phyloP scores from a whole-genome alignment of 2,888 invertebrate species.

The Scrobipalpa atriplicella region DNA sequence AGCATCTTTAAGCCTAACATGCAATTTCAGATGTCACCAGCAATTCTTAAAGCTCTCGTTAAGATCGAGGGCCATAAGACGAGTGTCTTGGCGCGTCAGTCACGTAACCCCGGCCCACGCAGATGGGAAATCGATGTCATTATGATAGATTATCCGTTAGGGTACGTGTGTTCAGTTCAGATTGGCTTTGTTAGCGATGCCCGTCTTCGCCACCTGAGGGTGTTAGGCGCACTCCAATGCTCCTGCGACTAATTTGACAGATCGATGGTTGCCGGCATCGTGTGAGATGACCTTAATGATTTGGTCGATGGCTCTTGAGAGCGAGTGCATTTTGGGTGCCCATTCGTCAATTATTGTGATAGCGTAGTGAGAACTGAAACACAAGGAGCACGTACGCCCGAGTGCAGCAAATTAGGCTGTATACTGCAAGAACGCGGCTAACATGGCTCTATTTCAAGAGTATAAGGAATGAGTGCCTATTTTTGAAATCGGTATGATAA shows the following conservation, averaged over 20 bases:
- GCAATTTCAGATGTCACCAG: slow-evolving; percentile 20
- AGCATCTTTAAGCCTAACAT: slow-evolving; percentile 7
- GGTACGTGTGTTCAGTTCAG: slow-evolving; percentile 66
- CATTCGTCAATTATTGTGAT: slow-evolving; percentile 21
- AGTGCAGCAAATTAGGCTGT: background rate
- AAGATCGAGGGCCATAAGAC: slow-evolving; percentile 48
- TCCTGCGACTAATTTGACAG: slow-evolving; percentile 76
- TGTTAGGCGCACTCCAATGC: slow-evolving; percentile 51
- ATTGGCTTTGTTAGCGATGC: slow-evolving; percentile 78
- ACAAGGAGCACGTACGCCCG: background rate
- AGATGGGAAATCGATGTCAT: slow-evolving; percentile 79
- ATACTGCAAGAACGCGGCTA: background rate
- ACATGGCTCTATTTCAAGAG: background rate
- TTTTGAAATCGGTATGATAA: too few species aligned
- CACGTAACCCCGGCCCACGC: slow-evolving; percentile 53
- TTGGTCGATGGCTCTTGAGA: slow-evolving; percentile 23
- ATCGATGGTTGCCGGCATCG: slow-evolving; percentile 65
- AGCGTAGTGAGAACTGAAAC: background rate
- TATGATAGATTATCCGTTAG: slow-evolving; percentile 79
- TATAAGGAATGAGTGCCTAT: too few species aligned
- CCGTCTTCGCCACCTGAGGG: slow-evolving; percentile 69
- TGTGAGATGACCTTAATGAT: slow-evolving; percentile 67
- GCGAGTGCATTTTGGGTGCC: slow-evolving; percentile 18
- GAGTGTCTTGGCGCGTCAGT: slow-evolving; percentile 54
- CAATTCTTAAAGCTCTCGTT: slow-evolving; percentile 19